Evolutionary conservation across 2,888 invertebrate species (phyloP).

Genomic region (Drosophila mayaguana): DNA sequence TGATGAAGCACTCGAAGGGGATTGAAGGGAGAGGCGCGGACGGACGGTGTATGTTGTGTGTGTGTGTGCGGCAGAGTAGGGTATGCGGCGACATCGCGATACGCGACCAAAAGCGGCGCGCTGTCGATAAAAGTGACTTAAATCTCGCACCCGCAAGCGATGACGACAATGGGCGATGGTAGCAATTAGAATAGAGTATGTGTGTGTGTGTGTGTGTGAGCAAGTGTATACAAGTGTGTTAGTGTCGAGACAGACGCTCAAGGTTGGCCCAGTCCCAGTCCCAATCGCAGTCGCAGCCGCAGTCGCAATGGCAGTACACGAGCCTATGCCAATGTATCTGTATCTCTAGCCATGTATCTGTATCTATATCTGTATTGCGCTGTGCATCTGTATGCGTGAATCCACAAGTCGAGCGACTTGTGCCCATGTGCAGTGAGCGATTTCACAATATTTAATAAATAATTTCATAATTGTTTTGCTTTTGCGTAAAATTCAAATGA

Average conservation of each 20-base stretch:
- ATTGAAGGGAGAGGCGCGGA: neutral
- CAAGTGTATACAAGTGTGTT: conserved; percentile 28
- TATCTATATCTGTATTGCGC: conserved; percentile 14
- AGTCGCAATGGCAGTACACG: conserved; percentile 33
- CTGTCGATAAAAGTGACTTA: conserved; percentile 81
- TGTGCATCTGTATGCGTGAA: conserved; percentile 1
- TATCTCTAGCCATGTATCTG: conserved; percentile 21
- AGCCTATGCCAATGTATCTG: conserved; percentile 37
- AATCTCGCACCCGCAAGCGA: conserved; percentile 79
- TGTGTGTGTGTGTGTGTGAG: conserved; percentile 17
- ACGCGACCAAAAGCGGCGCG: conserved; percentile 71
- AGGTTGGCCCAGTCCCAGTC: conserved; percentile 62
- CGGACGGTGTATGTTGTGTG: neutral
- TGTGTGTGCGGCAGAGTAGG: conserved; percentile 4
- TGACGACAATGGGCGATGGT: conserved; percentile 50
- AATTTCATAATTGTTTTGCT: conserved; percentile 82
- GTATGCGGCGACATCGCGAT: conserved; percentile 57
- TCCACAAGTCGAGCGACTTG: conserved; percentile 33
- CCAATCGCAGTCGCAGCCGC: conserved; percentile 54
- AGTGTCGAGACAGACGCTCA: conserved; percentile 43
- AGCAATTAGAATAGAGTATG: conserved; percentile 73
- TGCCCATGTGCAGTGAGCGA: conserved; percentile 69
- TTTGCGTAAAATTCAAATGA: conserved; percentile 74
- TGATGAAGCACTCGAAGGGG: conserved; percentile 44
- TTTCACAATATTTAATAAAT: conserved; percentile 82